phyloP scores from a whole-genome alignment of 2,888 invertebrate genomes.

The Alitta virens region DNA sequence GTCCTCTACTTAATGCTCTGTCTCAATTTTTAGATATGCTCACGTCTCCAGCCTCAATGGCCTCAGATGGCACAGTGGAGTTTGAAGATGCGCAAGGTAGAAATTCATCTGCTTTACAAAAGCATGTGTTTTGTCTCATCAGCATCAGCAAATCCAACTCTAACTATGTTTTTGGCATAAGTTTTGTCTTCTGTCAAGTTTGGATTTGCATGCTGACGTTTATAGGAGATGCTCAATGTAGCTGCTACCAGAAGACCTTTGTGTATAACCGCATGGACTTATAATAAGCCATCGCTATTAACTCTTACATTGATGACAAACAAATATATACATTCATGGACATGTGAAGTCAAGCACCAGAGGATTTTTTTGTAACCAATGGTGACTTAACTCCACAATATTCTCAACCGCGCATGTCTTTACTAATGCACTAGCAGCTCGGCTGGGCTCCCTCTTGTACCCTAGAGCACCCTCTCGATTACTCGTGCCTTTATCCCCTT shows the following conservation, averaged over 20 bases:
- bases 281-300: not conserved
- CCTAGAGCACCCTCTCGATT: slow-evolving; percentile 16
- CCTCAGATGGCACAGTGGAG: slow-evolving; percentile 14
- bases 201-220: not conserved
- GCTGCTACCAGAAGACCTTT: not conserved
- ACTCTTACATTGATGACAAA: not conserved
- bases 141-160: too few relatives aligned
- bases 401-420: too few relatives aligned
- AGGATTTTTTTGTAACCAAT: too few relatives aligned
- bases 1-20: not conserved
- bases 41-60: slow-evolving; percentile 11
- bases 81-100: slow-evolving; percentile 20
- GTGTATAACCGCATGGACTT: not conserved
- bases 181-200: slow-evolving; percentile 1
- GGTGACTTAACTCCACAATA: too few relatives aligned
- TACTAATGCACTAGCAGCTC: too few relatives aligned
- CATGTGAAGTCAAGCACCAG: too few relatives aligned
- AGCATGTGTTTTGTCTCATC: not conserved
- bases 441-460: not conserved
- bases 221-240: not conserved
- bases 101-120: slow-evolving; percentile 1
- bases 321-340: not conserved
- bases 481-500: slow-evolving; percentile 9
- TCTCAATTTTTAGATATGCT: slow-evolving; percentile 16
- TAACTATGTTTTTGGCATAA: not conserved